Base-by-base conservation (phyloP, 2,113 vertebrate species). In the Hemiprocne comata region DNA sequence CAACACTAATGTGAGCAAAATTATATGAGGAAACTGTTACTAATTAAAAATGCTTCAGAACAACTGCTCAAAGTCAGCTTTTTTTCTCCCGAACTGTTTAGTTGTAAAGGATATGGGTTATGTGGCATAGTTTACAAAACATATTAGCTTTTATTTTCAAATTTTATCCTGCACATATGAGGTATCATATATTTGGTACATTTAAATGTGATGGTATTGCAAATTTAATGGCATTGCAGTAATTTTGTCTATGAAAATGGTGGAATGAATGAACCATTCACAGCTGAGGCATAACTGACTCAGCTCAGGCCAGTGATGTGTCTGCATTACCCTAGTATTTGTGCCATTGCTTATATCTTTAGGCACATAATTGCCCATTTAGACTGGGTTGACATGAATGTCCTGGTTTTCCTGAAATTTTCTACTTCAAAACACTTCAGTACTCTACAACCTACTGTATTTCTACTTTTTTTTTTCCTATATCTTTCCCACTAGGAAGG, bases 401-500 rank as follows among this genome's bases (percentile, higher is more conserved):
- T 40, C 31, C 7, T 3, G 34, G 13, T 70, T 87, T 80, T 88
- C 12, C 28, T 95, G 44, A 61, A 89, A 44, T 60, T 14, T 42
- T 6, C 80, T 66, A 17, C 15, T 90, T 83, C 46, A 61, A 51
- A 70, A 50, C 10, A n/a, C 9, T 79, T 86, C 21, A 77, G 5
- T 33, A n/a, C 17, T 77, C 5, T 44, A 36, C 3, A 44, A 55
- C 5, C 9, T 57, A 29, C 33, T 38, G 1, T 4, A 13, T 54
- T 65, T 70, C 24, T 20, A 17, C 9, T 25, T 51, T 3, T n/a
- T n/a, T 54, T 46, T 42, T 79, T 67, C 51, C 26, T 0, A 0
- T 54, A 13, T 38, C 5, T 53, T 81, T 51, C 31, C 9, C 46
- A 11, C 13, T 44, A 8, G 23, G 31, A 50, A 75, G 24, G 36